Conservation (phyloP, 2,888 invertebrate species). For the Sympetrum striolatum region DNA sequence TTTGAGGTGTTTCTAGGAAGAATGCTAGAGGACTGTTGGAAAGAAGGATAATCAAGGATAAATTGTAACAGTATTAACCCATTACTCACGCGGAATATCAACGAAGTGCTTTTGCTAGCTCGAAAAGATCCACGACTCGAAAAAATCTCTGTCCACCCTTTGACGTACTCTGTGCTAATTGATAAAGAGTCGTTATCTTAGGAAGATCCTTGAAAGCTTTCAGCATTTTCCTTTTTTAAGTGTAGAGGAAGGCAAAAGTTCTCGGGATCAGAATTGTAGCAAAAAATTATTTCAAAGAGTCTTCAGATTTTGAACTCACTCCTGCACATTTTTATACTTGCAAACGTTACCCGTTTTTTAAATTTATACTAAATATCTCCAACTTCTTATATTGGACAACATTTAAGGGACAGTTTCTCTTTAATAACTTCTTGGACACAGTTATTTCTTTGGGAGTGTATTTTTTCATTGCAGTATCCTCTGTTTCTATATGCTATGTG, state of each 20-base stretch:
- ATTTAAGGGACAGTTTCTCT: neutral
- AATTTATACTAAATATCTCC: too few relatives aligned
- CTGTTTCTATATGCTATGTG: too few relatives aligned
- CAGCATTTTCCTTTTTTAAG: neutral
- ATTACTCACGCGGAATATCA: neutral
- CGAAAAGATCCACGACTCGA: neutral
- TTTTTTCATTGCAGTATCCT: too few relatives aligned
- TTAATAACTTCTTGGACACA: neutral
- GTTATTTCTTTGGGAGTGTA: too few relatives aligned
- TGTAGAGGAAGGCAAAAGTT: neutral
- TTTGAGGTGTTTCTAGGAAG: too few relatives aligned
- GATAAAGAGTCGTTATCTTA: neutral
- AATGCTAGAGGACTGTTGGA: too few relatives aligned
- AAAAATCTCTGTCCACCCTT: neutral
- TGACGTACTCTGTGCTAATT: neutral
- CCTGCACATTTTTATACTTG: too few relatives aligned
- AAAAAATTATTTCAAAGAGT: too few relatives aligned
- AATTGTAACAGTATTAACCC: neutral
- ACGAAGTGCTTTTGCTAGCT: neutral
- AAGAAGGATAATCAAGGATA: neutral
- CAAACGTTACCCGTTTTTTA: too few relatives aligned
- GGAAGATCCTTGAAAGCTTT: neutral
- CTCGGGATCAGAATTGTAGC: neutral
- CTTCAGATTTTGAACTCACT: too few relatives aligned
- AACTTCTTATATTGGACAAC: too few relatives aligned